Base-by-base conservation (phyloP, 2,113 vertebrate species). In the Thunnus thynnus region DNA sequence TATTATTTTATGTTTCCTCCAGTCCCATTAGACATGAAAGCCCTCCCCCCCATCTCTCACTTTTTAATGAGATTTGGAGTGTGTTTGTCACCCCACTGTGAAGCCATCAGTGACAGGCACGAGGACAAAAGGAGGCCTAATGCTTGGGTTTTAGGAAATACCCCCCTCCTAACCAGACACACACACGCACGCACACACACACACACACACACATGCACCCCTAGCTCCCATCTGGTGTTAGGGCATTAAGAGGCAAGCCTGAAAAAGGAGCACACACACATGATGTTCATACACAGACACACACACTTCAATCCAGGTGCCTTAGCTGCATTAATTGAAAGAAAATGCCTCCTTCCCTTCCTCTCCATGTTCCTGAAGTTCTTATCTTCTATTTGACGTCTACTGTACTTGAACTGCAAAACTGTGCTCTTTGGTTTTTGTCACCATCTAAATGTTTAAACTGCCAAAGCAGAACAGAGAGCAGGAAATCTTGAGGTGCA, bases 161-260 rank as follows among this genome's bases (percentile, higher is more conserved):
- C 27, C 77, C 67, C 27, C 86, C 75, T 52, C 68, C 60, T 22
- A 51, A 13, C 67, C 50, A 72, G 18, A 55, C 52, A 41, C 72
- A 63, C 63, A 44, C 52, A 20, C 58, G 46, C 68, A 57, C n/a
- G n/a, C n/a, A n/a, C 60, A 72, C 78, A 60, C 70, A 69, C 64
- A 58, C 56, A 36, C 65, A 41, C 56, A 62, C 65, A 69, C 30
- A 83, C 4, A 72, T 44, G 32, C 63, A 72, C 65, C 47, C 61
- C 81, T 62, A 79, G 90, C 84, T 89, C 93, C 95, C 94, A 95
- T 95, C 95, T 96, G 95, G 92, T 90, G 75, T 77, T 76, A 75
- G 83, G 64, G 69, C 84, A 89, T 86, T 89, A 88, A 88, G 88
- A 89, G 89, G 64, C 63, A 11, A 80, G 64, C 36, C 72, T 90